Percentiles rank a stretch among this genome's conserved stretches.
phyloP scores from a whole-genome alignment of 2,797 vertebrate species.

The Pogonophryne albipinna region DNA sequence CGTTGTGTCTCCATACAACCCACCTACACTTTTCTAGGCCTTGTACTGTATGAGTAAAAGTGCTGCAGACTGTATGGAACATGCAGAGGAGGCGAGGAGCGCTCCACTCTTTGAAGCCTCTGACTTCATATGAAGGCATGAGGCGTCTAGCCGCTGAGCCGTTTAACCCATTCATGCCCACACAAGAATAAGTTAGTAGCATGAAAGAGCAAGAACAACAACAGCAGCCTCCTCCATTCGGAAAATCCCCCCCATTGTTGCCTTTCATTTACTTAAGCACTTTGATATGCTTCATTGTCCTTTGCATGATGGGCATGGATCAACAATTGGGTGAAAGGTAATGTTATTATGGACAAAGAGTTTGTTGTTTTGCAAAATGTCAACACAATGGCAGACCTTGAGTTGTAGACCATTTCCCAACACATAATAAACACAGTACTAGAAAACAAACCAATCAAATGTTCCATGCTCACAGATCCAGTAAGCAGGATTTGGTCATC shows the following conservation, averaged over 20 bases:
- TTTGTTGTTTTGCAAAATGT: constrained; percentile 43
- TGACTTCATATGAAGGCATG: constrained; percentile 37
- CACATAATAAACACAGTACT: constrained; percentile 8
- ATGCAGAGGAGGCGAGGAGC: constrained; percentile 83
- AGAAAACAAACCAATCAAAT: constrained; percentile 8
- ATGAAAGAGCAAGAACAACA: constrained; percentile 46
- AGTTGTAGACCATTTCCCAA: constrained; percentile 12
- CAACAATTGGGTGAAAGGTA: constrained; percentile 30
- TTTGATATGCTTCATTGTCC: constrained; percentile 24
- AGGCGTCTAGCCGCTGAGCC: constrained; percentile 41
- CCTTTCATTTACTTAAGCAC: constrained; percentile 18
- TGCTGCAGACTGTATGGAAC: constrained; percentile 78
- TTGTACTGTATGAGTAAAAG: constrained; percentile 65
- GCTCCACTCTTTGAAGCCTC: constrained; percentile 66
- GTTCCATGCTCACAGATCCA: background rate
- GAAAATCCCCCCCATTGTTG: constrained; percentile 41
- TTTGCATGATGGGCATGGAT: constrained; percentile 55
- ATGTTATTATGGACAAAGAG: constrained; percentile 38
- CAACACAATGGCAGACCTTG: constrained; percentile 17
- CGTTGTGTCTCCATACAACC: constrained; percentile 52
- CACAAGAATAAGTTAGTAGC: constrained; percentile 65
- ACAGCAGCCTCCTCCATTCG: constrained; percentile 38
- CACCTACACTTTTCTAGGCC: constrained; percentile 48
- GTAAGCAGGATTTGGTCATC: background rate
- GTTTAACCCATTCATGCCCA: constrained; percentile 84